These are phyloP conservation scores for Meles meles DNA, from an alignment of 2,113 vertebrate species.

Conservation along the genomic window DNA sequence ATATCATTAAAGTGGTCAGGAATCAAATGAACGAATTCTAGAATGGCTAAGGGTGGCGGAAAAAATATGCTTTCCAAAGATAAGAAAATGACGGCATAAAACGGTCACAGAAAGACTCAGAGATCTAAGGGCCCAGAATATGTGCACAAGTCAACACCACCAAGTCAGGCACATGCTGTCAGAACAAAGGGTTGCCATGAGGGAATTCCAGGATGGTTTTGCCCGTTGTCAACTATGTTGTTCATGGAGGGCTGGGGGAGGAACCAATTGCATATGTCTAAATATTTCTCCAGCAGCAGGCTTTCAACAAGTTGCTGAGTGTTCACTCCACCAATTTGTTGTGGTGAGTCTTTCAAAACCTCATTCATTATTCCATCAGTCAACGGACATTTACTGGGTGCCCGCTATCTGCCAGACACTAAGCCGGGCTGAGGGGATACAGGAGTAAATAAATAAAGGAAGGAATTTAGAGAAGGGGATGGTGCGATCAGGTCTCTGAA, in stretches of 20 bases:
- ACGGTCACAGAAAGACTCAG: neutral
- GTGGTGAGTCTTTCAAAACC: constrained; percentile 1
- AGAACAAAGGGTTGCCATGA: neutral
- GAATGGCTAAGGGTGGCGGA: neutral
- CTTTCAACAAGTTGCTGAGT: neutral
- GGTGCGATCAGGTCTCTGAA: neutral
- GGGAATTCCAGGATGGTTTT: neutral
- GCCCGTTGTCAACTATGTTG: neutral
- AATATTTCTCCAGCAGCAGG: neutral
- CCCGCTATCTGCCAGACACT: neutral
- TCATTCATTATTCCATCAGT: neutral
- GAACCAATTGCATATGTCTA: neutral
- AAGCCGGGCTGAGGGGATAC: neutral
- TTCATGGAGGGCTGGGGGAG: neutral
- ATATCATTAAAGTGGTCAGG: constrained; percentile 4
- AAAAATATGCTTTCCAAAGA: constrained; percentile 47
- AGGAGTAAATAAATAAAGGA: neutral
- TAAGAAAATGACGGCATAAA: neutral
- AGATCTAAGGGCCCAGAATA: neutral
- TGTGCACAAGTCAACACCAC: neutral
- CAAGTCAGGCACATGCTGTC: neutral
- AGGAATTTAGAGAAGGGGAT: neutral
- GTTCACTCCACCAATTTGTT: neutral
- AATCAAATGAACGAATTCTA: neutral
- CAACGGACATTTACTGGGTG: neutral